Base-by-base conservation (phyloP, 2,888 invertebrate species). In the Suillia variegata region DNA sequence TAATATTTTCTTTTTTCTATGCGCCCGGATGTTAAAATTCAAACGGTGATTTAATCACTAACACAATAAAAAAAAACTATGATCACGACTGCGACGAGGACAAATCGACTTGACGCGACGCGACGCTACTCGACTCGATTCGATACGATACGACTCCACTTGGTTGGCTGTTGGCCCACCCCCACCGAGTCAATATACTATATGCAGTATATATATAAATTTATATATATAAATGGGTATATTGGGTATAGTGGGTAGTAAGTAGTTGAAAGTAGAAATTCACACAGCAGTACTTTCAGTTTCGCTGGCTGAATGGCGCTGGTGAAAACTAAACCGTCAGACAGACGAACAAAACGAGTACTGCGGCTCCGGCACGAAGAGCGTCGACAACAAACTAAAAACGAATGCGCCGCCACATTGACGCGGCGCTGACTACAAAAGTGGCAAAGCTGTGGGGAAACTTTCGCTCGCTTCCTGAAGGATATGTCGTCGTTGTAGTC, bases 31-130 rank as follows among this genome's bases (percentile, higher is more conserved):
- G n/a, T 49, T 45, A 24, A 48, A 33, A 24, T 34, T 24, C 56
- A 45, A 63, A 64, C 68, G 66, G 66, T 72, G 73, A 64, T 70
- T 70, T 67, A 68, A 68, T 68, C 66, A 65, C 66, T 20, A 10
- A 24, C 5, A 45, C 45, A 17, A 17, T 8, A 45, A 45, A 17
- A 18, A 17, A 3, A 17, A 17, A 17, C n/a, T 8, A 45, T 5
- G 5, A 38, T 20, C 17, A 20, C 20, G 2, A 45, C 45, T 17
- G 13, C 6, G 20, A 4, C 45, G 18, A 45, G 8, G 13, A 45
- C 45, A 45, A 3, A 45, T 20, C 4, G 5, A 4, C 17, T 20
- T 4, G 6, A 20, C 45, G 18, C 45, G 15, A 20, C 18, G 20
- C 45, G 45, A 38, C 38, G n/a, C n/a, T n/a, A n/a, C n/a, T n/a